A percentile compares a stretch with the other conserved stretches of the same genome.
Evolutionary conservation across 2,797 vertebrate genomes (phyloP).

Genomic region (Eulemur mongoz): DNA sequence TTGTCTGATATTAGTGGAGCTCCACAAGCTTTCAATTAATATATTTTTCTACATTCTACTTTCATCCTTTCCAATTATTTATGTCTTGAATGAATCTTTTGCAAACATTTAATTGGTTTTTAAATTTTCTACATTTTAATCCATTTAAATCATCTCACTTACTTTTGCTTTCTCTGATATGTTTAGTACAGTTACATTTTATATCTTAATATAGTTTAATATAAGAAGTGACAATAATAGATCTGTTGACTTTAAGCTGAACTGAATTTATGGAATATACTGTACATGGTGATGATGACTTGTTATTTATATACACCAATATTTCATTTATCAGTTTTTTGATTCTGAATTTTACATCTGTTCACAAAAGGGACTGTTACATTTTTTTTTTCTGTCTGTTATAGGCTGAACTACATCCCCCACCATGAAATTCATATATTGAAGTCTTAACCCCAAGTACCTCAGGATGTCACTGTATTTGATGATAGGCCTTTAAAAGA

Average conservation of each 20-base stretch:
- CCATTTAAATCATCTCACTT: not conserved
- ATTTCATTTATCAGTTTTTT: not conserved
- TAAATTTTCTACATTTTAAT: not conserved
- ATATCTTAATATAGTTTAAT: not conserved
- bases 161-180: not conserved
- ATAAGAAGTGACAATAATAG: not conserved
- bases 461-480: not conserved
- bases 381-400: not conserved
- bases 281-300: not conserved
- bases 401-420: not conserved
- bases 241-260: not conserved
- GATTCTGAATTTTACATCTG: not conserved
- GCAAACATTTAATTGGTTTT: not conserved
- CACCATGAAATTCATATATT: not conserved
- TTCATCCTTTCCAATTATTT: not conserved
- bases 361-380: not conserved
- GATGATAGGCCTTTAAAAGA: not conserved
- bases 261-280: not conserved
- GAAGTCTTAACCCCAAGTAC: too few species aligned
- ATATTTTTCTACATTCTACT: not conserved
- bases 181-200: not conserved
- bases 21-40: not conserved
- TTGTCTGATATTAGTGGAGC: not conserved
- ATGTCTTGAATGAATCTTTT: not conserved
- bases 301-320: not conserved